These are phyloP conservation scores for Ciconia maguari DNA, from an alignment of 2,113 vertebrate species.

Conservation along the genomic window DNA sequence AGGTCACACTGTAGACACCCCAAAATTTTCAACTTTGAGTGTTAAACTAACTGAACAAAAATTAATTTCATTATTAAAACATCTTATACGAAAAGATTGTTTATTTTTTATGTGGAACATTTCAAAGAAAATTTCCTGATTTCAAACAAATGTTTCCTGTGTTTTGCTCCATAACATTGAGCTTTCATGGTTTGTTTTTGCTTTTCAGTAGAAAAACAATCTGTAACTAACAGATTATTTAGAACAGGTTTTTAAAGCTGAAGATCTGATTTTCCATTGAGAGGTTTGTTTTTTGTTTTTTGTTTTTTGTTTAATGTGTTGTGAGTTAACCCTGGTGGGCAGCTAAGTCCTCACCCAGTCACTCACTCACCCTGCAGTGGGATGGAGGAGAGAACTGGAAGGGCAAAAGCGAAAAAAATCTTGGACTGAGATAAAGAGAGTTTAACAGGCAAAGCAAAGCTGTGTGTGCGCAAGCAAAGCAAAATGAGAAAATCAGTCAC, in stretches of 20 bases:
- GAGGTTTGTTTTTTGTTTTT: too few relatives aligned
- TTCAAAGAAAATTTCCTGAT: background rate
- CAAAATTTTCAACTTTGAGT: background rate
- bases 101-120: background rate
- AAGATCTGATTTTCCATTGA: background rate
- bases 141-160: background rate
- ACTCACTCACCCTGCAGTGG: background rate
- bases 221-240: background rate
- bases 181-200: background rate
- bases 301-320: background rate
- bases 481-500: background rate
- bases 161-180: background rate
- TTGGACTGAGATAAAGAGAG: background rate
- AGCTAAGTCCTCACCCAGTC: background rate
- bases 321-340: background rate
- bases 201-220: background rate
- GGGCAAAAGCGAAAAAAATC: background rate
- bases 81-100: rapidly evolving
- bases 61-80: background rate
- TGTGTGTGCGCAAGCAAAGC: rapidly evolving
- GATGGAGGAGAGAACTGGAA: background rate
- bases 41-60: background rate
- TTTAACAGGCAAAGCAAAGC: background rate
- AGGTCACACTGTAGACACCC: background rate
- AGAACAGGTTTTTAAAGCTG: background rate